Base-by-base conservation (phyloP, 1,140 invertebrate genomes). In the Mesaphorura yosii region DNA sequence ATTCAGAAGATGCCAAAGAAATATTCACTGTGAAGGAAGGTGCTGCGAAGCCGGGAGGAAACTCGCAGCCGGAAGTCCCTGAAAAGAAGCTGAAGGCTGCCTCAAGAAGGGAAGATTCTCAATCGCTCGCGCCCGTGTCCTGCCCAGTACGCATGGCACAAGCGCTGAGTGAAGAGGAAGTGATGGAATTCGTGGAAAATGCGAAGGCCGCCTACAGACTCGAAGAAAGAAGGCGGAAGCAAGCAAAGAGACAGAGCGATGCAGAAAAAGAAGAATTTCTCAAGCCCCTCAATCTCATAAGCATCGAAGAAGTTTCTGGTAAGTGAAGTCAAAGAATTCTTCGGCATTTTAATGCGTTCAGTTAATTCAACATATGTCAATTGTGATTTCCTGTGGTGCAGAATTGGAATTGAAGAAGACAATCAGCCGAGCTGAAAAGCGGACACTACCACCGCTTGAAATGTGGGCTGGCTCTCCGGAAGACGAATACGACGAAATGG, bases 341-440 rank as follows among this genome's bases (percentile, higher is more conserved):
- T 53, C 23, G 25, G 17, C n/a, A 15, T 17, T 46, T 23, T n/a
- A 48, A 12, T 17, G 45, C 7, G 6, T 50, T 50, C n/a, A 15
- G 34, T 12, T 48, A 29, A 7, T 31, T 37, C 7, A 48, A 31
- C 20, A 48, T n/a, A n/a, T n/a, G n/a, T n/a, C n/a, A n/a, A n/a
- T n/a, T n/a, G n/a, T n/a, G n/a, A n/a, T n/a, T n/a, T n/a, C n/a
- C n/a, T n/a, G n/a, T 37, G 5, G 52, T 55, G 1, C 46, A 62
- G 60, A 57, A 26, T 27, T 62, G 7, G 57, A 62, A 41, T 25
- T 62, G n/a, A 28, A 62, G n/a, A 53, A 39, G 17, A 38, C 59
- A 26, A 49, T 57, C 22, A 53, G 54, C 23, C 53, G 60, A 22
- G 34, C 28, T 17, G 44, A 58, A 19, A 44, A 48, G 15, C 25